Conservation (phyloP, 2,888 invertebrate species). For the Watsonalla cultraria region DNA sequence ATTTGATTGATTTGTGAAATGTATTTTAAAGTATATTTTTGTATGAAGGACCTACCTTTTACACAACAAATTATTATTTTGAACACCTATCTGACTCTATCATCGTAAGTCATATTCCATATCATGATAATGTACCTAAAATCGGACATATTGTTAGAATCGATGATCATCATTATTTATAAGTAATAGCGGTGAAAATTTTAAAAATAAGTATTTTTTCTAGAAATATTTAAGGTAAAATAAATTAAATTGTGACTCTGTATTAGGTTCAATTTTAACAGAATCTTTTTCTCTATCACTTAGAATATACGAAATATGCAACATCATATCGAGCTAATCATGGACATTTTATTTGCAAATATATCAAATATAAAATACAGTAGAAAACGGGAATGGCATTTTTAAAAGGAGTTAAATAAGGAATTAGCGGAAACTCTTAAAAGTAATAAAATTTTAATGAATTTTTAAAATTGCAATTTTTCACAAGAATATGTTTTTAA, state of each 20-base stretch:
- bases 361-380: no score
- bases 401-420: no score
- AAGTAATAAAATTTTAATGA: no score
- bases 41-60: slow-evolving; percentile 21
- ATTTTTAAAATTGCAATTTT: no score
- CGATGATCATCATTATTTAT: slow-evolving; percentile 41
- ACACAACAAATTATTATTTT: slow-evolving; percentile 47
- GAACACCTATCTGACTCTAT: slow-evolving; percentile 38
- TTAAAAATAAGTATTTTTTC: slow-evolving; percentile 19
- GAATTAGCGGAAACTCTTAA: no score
- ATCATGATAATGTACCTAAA: slow-evolving; percentile 66
- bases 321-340: no score
- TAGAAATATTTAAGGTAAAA: slow-evolving; percentile 1
- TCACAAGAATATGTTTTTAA: no score
- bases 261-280: neutral
- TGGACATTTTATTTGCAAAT: no score
- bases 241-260: neutral
- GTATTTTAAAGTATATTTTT: no score
- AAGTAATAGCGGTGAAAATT: slow-evolving; percentile 36
- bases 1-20: no score
- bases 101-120: slow-evolving; percentile 54
- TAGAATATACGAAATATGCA: no score
- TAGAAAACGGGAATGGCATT: no score
- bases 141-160: slow-evolving; percentile 41
- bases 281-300: neutral